A percentile compares a stretch with the other conserved stretches of the same genome.
Conservation (phyloP, 1,140 invertebrate genomes). For the Trichonephila inaurata region DNA sequence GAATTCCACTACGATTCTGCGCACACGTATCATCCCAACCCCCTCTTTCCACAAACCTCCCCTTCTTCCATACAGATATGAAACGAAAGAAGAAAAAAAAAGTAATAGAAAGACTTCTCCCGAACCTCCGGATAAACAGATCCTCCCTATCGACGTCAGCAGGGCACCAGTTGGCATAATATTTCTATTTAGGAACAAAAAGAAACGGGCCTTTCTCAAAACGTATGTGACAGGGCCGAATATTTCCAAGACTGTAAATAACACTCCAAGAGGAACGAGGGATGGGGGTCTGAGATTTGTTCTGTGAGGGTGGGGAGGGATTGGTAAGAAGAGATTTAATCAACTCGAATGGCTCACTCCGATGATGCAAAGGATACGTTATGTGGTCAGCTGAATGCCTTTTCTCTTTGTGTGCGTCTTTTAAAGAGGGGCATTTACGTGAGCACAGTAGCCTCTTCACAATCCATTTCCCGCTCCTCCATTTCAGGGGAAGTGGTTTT, state of each 20-base stretch:
- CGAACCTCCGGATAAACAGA: constrained; percentile 66
- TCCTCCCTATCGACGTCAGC: constrained; percentile 63
- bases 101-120: background rate
- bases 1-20: background rate
- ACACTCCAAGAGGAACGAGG: constrained; percentile 41
- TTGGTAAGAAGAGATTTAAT: constrained; percentile 63
- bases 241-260: constrained; percentile 73
- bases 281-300: background rate
- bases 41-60: background rate
- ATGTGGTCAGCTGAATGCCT: constrained; percentile 67
- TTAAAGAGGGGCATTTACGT: constrained; percentile 54
- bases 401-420: background rate
- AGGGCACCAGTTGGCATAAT: constrained; percentile 71
- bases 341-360: constrained; percentile 67
- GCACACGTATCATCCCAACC: constrained; percentile 29
- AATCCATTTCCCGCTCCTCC: constrained; percentile 56
- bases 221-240: constrained; percentile 73
- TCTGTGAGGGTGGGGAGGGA: background rate
- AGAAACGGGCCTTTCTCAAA: constrained; percentile 65
- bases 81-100: constrained; percentile 28
- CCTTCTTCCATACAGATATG: background rate
- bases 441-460: constrained; percentile 46
- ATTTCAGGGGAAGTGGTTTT: constrained; percentile 57
- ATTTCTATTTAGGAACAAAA: constrained; percentile 77
- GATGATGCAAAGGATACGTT: constrained; percentile 71